Percentiles rank a stretch among this genome's conserved stretches.
These are phyloP conservation scores for Cheilosia grossa DNA, from an alignment of 2,888 invertebrate genomes.

Conservation along the genomic window DNA sequence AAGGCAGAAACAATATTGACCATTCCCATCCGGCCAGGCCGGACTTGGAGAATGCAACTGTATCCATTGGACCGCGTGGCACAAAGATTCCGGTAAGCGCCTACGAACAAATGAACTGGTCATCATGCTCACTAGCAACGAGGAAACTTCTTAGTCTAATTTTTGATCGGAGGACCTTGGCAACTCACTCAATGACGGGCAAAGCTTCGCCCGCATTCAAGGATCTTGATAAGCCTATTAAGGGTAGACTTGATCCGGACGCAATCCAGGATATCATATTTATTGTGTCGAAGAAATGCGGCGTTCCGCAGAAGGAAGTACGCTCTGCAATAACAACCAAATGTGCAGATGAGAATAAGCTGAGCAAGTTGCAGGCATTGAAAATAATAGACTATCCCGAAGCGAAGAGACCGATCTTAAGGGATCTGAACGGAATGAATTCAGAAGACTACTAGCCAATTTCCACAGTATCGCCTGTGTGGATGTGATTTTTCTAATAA, in stretches of 20 bases:
- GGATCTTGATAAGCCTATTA: constrained; percentile 80
- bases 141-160: constrained; percentile 85
- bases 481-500: neutral
- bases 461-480: neutral
- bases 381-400: neutral
- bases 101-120: constrained; percentile 85
- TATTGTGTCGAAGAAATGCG: constrained; percentile 84
- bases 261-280: constrained; percentile 85
- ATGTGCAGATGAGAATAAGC: constrained; percentile 87
- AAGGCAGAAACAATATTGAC: too few relatives aligned
- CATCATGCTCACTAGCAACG: constrained; percentile 84
- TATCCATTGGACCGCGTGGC: constrained; percentile 82
- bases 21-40: constrained; percentile 4
- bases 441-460: neutral
- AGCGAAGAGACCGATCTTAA: neutral
- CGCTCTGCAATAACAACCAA: constrained; percentile 86
- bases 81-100: constrained; percentile 82
- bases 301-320: constrained; percentile 85
- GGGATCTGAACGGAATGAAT: neutral
- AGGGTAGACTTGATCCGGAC: constrained; percentile 83
- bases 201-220: constrained; percentile 85
- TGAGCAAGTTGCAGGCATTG: constrained; percentile 81
- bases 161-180: constrained; percentile 85
- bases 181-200: constrained; percentile 86
- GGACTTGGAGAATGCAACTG: constrained; percentile 62